Conservation (phyloP, 2,113 vertebrate species). For the Platysteira castanea region DNA sequence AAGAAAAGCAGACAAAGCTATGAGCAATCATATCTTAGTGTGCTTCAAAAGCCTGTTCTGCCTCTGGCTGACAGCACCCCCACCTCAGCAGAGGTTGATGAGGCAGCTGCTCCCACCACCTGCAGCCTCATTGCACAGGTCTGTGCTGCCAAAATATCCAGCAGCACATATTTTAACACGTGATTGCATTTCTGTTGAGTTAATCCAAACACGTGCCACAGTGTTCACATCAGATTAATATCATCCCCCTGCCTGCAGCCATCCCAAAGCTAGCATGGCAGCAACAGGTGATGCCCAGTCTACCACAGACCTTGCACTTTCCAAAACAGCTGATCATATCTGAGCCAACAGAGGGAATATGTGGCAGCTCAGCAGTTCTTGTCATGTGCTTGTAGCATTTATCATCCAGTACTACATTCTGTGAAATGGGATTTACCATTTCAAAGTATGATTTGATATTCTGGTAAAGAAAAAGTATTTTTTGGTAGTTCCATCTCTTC, state of each 20-base stretch:
- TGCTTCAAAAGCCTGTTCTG: not conserved
- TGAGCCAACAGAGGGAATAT: not conserved
- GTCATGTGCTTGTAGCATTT: not conserved
- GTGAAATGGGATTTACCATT: not conserved
- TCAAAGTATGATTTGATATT: not conserved
- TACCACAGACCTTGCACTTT: not conserved
- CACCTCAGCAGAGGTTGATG: not conserved
- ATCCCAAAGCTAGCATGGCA: not conserved
- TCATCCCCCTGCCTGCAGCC: not conserved
- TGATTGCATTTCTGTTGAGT: not conserved
- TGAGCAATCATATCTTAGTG: not conserved
- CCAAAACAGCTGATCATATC: not conserved
- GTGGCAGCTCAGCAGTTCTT: not conserved
- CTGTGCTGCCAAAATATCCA: not conserved
- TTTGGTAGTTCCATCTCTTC: not conserved
- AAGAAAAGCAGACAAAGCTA: not conserved
- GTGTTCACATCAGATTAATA: not conserved
- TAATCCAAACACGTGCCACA: not conserved
- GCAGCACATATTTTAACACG: not conserved
- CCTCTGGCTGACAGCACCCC: not conserved
- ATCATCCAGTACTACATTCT: not conserved
- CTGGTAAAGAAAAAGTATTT: accelerated
- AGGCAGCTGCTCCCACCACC: not conserved
- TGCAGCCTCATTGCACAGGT: accelerated
- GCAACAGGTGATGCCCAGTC: not conserved